These are phyloP conservation scores for Trichonephila clavata DNA, from an alignment of 1,140 invertebrate species.

Conservation along the genomic window DNA sequence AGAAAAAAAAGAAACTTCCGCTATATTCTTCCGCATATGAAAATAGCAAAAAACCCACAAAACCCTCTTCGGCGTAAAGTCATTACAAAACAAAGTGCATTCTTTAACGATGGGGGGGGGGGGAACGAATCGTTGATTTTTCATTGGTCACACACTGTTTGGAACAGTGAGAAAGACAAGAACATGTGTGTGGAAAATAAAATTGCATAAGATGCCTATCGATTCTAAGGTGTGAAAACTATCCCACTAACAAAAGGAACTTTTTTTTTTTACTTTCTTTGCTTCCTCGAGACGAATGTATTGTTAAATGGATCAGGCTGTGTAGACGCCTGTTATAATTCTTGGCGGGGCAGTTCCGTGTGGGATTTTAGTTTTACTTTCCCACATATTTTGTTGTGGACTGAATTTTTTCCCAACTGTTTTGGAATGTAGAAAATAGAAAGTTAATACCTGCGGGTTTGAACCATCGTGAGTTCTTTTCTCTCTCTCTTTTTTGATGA, in stretches of 20 bases:
- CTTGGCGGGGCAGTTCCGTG: neutral
- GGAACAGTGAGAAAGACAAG: neutral
- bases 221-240: neutral
- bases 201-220: neutral
- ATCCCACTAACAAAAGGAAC: neutral
- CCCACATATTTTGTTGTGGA: neutral
- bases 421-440: neutral
- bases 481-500: neutral
- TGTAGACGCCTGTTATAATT: neutral
- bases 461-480: neutral
- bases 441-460: neutral
- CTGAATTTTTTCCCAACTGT: neutral
- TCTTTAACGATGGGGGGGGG: neutral
- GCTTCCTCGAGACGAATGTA: neutral
- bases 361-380: neutral
- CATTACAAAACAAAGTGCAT: neutral
- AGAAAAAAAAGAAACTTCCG: neutral
- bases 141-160: slow-evolving; percentile 13
- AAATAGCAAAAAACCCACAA: neutral
- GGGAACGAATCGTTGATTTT: slow-evolving; percentile 24
- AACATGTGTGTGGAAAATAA: neutral
- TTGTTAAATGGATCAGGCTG: neutral
- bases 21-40: neutral
- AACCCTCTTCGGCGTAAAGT: neutral
- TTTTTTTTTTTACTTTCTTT: too few relatives aligned